A percentile compares a stretch with the other conserved stretches of the same genome.
Evolutionary conservation across 2,797 vertebrate species (phyloP).

Genomic region (Hyperoplus lanceolatus): DNA sequence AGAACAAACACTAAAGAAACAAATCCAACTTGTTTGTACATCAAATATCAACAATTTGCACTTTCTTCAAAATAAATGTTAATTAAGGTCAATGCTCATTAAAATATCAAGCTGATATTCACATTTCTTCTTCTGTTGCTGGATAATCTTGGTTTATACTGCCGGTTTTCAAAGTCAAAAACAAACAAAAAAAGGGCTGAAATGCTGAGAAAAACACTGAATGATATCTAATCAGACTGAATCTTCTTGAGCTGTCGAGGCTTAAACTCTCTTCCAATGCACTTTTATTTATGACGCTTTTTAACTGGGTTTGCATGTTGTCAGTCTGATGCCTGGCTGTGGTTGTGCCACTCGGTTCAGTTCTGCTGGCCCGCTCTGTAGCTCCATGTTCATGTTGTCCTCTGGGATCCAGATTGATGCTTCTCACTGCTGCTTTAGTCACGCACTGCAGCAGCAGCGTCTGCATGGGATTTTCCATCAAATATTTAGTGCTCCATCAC

Average conservation of each 20-base stretch:
- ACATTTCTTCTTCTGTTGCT: not conserved
- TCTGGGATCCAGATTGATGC: conserved; percentile 49
- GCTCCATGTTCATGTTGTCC: conserved; percentile 30
- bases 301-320: conserved; percentile 11
- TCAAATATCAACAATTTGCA: not conserved
- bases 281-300: conserved; percentile 16
- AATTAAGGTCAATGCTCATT: not conserved
- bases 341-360: conserved; percentile 20
- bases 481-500: conserved; percentile 64
- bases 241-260: not conserved
- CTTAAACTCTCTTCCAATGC: conserved; percentile 6
- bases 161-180: not conserved
- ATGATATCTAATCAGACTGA: conserved; percentile 11
- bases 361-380: conserved; percentile 12
- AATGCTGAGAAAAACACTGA: not conserved
- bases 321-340: conserved; percentile 21
- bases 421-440: conserved; percentile 48
- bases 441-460: conserved; percentile 44
- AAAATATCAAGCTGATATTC: not conserved
- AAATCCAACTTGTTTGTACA: not conserved
- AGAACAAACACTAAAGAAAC: not conserved
- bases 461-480: conserved; percentile 54
- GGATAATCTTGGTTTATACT: not conserved
- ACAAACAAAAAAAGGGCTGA: not conserved
- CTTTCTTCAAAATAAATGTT: not conserved